These are phyloP conservation scores for Dipodomys stephensi DNA, from an alignment of 2,113 vertebrate species.

Conservation along the genomic window DNA sequence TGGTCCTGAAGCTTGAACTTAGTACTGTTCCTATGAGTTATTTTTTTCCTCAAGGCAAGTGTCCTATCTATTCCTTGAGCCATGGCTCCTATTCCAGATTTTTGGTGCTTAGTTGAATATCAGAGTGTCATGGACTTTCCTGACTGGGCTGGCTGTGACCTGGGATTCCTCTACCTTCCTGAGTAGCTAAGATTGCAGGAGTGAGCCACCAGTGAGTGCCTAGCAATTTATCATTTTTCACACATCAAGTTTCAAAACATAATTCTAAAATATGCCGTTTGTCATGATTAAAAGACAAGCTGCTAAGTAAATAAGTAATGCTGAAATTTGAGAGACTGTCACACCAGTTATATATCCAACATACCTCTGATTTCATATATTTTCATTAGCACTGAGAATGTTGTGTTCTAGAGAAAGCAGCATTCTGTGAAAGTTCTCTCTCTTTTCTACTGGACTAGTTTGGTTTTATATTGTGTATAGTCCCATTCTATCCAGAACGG, in stretches of 20 bases:
- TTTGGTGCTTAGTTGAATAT: too few relatives aligned
- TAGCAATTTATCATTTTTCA: background rate
- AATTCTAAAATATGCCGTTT: background rate
- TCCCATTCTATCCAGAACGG: background rate
- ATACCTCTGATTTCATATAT: slow-evolving; percentile 46
- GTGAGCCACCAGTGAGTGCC: too few relatives aligned
- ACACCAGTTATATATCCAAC: background rate
- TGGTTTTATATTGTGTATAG: background rate
- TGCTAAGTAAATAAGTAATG: background rate
- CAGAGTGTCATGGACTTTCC: too few relatives aligned
- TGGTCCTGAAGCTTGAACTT: too few relatives aligned
- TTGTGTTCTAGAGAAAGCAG: background rate
- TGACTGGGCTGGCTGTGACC: too few relatives aligned
- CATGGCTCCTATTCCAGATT: too few relatives aligned
- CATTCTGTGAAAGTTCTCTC: background rate
- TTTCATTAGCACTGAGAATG: background rate
- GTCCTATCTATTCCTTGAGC: too few relatives aligned
- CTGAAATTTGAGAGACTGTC: background rate
- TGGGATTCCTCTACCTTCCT: too few relatives aligned
- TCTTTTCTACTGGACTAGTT: background rate
- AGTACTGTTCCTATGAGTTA: too few relatives aligned
- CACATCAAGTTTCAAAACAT: background rate
- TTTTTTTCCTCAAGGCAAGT: too few relatives aligned
- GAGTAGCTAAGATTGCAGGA: background rate
- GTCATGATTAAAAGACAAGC: background rate